phyloP scores from a whole-genome alignment of 2,797 vertebrate species.

The Chaunax sp. region DNA sequence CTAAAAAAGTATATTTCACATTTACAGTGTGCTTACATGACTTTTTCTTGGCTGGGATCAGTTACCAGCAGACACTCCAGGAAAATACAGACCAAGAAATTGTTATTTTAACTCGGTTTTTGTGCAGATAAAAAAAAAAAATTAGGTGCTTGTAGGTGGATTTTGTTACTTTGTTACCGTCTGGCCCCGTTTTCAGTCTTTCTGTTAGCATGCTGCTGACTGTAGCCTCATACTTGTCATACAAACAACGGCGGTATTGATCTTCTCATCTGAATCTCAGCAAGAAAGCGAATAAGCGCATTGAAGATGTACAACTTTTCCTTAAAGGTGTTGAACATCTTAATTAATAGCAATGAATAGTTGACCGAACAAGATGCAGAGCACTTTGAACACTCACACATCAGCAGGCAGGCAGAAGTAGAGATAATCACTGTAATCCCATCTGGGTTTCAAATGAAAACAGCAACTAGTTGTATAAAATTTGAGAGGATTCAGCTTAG shows the following conservation, averaged over 20 bases:
- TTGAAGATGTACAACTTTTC: slow-evolving; percentile 7
- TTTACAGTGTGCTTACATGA: not conserved
- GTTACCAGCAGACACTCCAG: not conserved
- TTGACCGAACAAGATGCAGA: slow-evolving; percentile 40
- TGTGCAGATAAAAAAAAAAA: not conserved
- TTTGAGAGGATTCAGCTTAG: slow-evolving; percentile 45
- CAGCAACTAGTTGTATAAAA: slow-evolving; percentile 53
- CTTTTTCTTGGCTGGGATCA: not conserved
- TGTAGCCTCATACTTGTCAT: not conserved
- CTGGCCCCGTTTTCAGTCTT: slow-evolving; percentile 14
- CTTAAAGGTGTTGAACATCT: slow-evolving; percentile 29
- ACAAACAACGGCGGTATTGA: not conserved
- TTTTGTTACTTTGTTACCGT: not conserved
- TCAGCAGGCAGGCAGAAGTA: slow-evolving; percentile 44
- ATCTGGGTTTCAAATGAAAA: slow-evolving; percentile 48
- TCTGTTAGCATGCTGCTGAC: not conserved
- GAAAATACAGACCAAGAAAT: not conserved
- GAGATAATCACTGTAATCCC: slow-evolving; percentile 36
- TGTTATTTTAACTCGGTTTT: not conserved
- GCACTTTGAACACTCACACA: slow-evolving; percentile 33
- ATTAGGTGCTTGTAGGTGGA: not conserved
- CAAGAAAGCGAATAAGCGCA: not conserved
- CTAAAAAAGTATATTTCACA: not conserved
- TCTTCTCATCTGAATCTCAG: slow-evolving; percentile 10
- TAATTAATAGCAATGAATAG: slow-evolving; percentile 39